Conservation (phyloP, 2,797 vertebrate genomes). For the Hybognathus amarus region DNA sequence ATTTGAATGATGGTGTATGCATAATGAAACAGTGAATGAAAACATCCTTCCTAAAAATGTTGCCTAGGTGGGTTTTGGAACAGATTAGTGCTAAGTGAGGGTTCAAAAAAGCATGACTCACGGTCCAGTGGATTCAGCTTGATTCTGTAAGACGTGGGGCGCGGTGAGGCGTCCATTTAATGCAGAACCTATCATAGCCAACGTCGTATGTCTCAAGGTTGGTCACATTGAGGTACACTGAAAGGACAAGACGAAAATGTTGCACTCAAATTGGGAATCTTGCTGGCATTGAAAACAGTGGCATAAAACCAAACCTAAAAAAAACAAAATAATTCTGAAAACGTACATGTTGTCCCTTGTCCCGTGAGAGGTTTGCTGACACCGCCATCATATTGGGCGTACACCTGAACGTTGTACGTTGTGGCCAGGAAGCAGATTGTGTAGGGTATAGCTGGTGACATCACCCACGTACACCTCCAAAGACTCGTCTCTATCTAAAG, state of each 20-base stretch:
- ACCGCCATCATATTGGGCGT: constrained; percentile 90
- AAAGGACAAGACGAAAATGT: not conserved
- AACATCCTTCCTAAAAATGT: not conserved
- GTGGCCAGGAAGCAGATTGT: constrained; percentile 92
- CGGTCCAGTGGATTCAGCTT: constrained; percentile 88
- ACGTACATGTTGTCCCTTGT: constrained; percentile 92
- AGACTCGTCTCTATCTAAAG: constrained; percentile 78
- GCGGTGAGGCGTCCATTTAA: constrained; percentile 89
- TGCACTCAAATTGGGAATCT: not conserved
- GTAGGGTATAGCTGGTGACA: constrained; percentile 88
- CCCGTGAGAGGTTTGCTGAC: constrained; percentile 84
- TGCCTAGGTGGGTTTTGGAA: not conserved
- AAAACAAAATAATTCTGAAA: not conserved
- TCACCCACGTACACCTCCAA: constrained; percentile 94
- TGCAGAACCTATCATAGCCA: constrained; percentile 89
- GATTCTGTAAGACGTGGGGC: constrained; percentile 92
- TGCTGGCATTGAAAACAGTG: constrained; percentile 74
- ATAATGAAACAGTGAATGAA: not conserved
- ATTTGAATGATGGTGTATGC: not conserved
- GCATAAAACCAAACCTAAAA: not conserved
- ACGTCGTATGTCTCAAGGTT: constrained; percentile 88
- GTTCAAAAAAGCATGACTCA: constrained; percentile 64
- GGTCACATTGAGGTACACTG: constrained; percentile 95
- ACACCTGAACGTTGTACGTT: constrained; percentile 89
- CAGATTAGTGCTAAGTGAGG: not conserved